These are phyloP conservation scores for Dipus sagitta DNA, from an alignment of 2,797 vertebrate species.

Conservation along the genomic window DNA sequence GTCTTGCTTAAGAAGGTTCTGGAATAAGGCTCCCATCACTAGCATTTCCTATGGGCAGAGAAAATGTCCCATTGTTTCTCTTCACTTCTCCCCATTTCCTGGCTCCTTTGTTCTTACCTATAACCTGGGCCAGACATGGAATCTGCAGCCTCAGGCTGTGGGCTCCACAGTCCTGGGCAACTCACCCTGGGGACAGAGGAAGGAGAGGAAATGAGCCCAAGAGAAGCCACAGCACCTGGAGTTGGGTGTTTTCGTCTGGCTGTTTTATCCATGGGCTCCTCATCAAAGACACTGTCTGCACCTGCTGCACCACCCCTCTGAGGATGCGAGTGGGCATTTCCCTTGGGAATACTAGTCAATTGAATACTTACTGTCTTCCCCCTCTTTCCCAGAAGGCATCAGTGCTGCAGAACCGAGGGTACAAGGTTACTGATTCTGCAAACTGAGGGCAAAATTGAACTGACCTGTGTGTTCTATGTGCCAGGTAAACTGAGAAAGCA, in stretches of 20 bases:
- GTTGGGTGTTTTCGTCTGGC: not conserved
- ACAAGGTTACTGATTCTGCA: not conserved
- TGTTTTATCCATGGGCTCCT: not conserved
- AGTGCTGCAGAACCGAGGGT: not conserved
- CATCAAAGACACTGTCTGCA: not conserved
- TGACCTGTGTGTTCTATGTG: not conserved
- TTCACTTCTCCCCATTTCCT: not conserved
- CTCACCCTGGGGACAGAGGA: not conserved
- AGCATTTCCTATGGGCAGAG: not conserved
- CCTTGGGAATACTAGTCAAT: not conserved
- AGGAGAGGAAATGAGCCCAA: not conserved
- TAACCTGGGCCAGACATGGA: not conserved
- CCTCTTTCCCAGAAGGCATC: not conserved
- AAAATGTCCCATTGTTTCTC: not conserved
- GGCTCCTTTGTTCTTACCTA: not conserved
- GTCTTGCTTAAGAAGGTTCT: conserved; percentile 47
- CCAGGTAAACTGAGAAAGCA: not conserved
- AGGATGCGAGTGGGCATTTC: not conserved
- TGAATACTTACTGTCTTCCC: not conserved
- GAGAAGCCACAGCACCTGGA: not conserved
- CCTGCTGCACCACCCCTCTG: not conserved
- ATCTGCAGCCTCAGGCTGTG: not conserved
- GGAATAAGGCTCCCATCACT: not conserved
- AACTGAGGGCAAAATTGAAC: not conserved
- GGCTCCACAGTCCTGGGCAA: not conserved